Base-by-base conservation (phyloP, 2,113 vertebrate species). In the Corythornis madagascariensis region DNA sequence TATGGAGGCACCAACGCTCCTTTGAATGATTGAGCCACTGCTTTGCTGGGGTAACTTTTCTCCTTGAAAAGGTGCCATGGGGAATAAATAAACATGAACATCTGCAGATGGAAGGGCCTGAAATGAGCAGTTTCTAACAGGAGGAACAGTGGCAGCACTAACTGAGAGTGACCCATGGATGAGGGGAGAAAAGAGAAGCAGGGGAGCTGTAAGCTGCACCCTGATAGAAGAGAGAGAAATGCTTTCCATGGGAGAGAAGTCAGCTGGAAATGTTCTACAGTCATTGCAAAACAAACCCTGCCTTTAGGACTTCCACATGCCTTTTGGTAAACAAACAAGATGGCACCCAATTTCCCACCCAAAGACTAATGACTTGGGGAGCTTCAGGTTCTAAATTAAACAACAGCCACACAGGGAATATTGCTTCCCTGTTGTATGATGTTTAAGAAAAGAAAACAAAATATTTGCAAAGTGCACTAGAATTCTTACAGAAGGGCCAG, bases 21-120 rank as follows among this genome's bases (percentile, higher is more conserved):
- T 7, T 28, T 7, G 12, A 59, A 26, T 10, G 14, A 73, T 10
- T 0, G 1, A 52, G 13, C 31, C 11, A 1, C 45, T 38, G 38
- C 77, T 47, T 45, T 26, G 26, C 26, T 59, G 47, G 70, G 45
- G 28, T 67, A 53, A 55, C 61, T 33, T 53, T 67, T 40, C 45
- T 67, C 38, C 38, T 40, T n/a, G 40, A 52, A 75, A 19, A 67
- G 47, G n/a, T 5, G 60, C 47, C 40, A 22, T 47, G 70, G 63
- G 40, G 55, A 10, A 72, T 17, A 73, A 50, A 65, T 10, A 16
- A 73, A 40, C 11, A 55, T 5, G 7, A 40, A 18, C 21, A 47
- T 15, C 65, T 47, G 65, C 40, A 47, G 26, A 61, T 24, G 33
- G 59, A 48, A 65, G 25, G 50, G 59, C 20, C 42, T 13, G 31